Base-by-base conservation (phyloP, 2,113 vertebrate species). In the Trematocara stigmaticum region DNA sequence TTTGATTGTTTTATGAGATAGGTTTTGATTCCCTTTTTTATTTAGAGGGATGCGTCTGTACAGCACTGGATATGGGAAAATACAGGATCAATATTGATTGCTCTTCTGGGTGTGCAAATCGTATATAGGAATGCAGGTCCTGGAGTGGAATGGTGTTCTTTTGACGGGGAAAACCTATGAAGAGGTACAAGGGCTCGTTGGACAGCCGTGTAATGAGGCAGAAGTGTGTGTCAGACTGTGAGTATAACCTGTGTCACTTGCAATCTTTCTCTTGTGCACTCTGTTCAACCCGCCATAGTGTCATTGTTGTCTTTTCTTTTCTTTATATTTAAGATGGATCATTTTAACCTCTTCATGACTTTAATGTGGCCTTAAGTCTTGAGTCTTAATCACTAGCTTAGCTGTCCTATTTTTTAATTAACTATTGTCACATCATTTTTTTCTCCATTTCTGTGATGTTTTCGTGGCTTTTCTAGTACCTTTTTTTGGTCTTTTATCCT, bases 221-320 rank as follows among this genome's bases (percentile, higher is more conserved):
- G 99, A 99, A 95, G 96, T 99, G 95, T 99, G 98, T 96, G 97
- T 99, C 97, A 97, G 99, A 97, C 97, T 99, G 99, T 99, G 96
- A 99, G 99, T 98, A 96, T 95, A 95, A 96, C 15, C 10, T 81
- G 38, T 78, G 13, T 20, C 59, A 26, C 38, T 47, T 35, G 52
- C 34, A 16, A 2, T 51, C 16, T 53, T 18, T 38, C 18, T 78
- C 29, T 79, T 16, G 71, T 51, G 45, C 26, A n/a, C 16, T 11
- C 45, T 34, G 16, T 76, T 76, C 45, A 34, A 26, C 20, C 20
- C 6, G 0, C 45, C 10, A 49, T 31, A n/a, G 6, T n/a, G 42
- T n/a, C 26, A 0, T 76, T 51, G 11, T 20, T n/a, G n/a, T 56
- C 29, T 35, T 45, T 18, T 29, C 3, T 59, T 59, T 20, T 59